Evolutionary conservation across 2,888 invertebrate genomes (phyloP), one percentile per base, ranked within the genome.

Genomic region (Sphaeridia pumilis): DNA sequence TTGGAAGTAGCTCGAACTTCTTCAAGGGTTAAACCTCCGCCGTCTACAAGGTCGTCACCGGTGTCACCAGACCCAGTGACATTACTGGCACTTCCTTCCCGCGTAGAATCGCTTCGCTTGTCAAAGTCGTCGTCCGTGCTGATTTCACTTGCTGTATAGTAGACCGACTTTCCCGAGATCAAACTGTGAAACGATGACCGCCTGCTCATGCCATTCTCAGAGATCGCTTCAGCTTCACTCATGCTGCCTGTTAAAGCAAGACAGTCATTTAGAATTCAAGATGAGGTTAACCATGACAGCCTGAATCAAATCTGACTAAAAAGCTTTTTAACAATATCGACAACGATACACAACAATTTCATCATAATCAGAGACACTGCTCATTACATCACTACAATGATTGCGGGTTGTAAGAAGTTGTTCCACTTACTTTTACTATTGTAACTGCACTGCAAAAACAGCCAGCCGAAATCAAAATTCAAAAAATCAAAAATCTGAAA

Each of bases 111-210:
- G 14, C 27, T 26, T 5, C 28, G 34, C 21, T 42, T 14, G 12
- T 53, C 49, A 26, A 52, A 52, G 28, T 52, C 52, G 38, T 52
- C 52, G 25, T 52, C 52, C 20, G 46, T 46, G 28, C 44, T 36
- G 28, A 48, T 47, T 43, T 47, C 45, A 46, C 26, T 57, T 10
- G 63, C 63, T 21, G 63, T 59, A 20, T 52, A 57, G 47, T 63
- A 63, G 3, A 58, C 51, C 1, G 59, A 58, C 34, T 58, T 58
- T 4, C 58, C 59, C n/a, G 61, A 60, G 3, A 59, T 58, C 4
- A 64, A 28, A 43, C 61, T 61, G 47, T 56, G 52, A 50, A 55
- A 64, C 44, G 60, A 60, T 21, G 38, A 46, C 27, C 41, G 46
- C 17, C 52, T 20, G 7, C 46, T 46, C 1, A 52, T 27, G 4